Percentiles rank a stretch among this genome's conserved stretches.
Conservation (phyloP, 2,797 vertebrate species). For the Mionectes olivaceus region DNA sequence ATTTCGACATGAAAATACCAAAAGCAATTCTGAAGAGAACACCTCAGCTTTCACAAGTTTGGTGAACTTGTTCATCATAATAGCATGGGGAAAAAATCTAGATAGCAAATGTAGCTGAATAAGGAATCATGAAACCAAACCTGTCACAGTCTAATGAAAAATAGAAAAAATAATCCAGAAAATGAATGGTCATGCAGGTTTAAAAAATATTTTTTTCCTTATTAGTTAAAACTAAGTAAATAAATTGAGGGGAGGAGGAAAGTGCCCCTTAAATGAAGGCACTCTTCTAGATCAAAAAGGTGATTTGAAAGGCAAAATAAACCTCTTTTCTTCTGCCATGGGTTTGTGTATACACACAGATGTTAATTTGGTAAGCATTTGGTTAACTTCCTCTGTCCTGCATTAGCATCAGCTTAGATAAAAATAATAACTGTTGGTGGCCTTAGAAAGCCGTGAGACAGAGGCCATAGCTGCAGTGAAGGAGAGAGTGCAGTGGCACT, state of each 20-base stretch:
- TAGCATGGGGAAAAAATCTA: background rate
- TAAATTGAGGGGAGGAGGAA: background rate
- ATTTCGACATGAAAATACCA: background rate
- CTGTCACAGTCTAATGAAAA: background rate
- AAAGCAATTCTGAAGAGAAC: background rate
- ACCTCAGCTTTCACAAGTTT: background rate
- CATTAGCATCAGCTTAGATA: background rate
- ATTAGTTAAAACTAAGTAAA: background rate
- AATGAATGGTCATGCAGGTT: background rate
- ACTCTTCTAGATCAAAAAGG: background rate
- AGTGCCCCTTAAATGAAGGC: background rate
- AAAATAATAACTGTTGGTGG: background rate
- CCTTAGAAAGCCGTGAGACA: background rate
- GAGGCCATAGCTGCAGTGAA: background rate
- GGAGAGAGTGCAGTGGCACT: background rate
- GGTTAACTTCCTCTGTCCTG: background rate
- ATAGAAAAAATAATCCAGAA: background rate
- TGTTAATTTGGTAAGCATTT: background rate
- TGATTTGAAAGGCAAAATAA: slow-evolving; percentile 24
- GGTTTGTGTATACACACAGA: background rate
- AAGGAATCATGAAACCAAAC: background rate
- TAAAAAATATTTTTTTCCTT: background rate
- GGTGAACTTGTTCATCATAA: background rate
- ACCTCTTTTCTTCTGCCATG: slow-evolving; percentile 5
- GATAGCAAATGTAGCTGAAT: background rate